Evolutionary conservation across 2,888 invertebrate species (phyloP).

Genomic region (Tridacna gigas): DNA sequence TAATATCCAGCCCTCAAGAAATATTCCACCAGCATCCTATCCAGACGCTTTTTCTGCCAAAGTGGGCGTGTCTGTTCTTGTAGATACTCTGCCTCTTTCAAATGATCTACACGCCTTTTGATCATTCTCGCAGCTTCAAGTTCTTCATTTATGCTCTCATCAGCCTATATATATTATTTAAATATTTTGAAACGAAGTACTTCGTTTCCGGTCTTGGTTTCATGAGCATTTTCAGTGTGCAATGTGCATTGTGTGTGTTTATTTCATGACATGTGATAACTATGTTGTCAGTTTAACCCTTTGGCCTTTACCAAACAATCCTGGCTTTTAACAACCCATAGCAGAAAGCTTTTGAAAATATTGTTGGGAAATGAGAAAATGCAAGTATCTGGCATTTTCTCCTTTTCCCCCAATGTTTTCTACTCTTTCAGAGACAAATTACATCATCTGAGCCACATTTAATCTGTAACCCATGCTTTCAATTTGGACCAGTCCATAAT

Average conservation of each 20-base stretch:
- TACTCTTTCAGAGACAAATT: no score
- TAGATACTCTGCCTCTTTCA: constrained; percentile 88
- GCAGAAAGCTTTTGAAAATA: no score
- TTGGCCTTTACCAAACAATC: neutral
- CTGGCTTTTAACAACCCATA: no score
- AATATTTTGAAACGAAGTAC: neutral
- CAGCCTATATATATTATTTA: constrained; percentile 87
- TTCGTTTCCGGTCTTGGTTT: neutral
- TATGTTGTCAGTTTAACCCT: neutral
- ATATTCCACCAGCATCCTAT: constrained; percentile 98
- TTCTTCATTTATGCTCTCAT: constrained; percentile 96
- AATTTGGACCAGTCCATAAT: no score
- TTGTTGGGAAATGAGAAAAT: no score
- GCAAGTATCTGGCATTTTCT: no score
- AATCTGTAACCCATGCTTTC: no score
- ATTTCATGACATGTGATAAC: no score
- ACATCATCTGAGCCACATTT: no score
- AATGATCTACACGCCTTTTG: constrained; percentile 95
- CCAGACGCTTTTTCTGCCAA: constrained; percentile 94
- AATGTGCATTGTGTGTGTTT: no score
- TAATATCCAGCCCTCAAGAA: constrained; percentile 97
- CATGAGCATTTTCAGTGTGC: no score
- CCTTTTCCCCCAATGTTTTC: no score
- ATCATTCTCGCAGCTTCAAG: constrained; percentile 95
- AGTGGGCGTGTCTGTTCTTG: constrained; percentile 86